Base-by-base conservation (phyloP, 2,113 vertebrate species). In the Mellivora capensis region DNA sequence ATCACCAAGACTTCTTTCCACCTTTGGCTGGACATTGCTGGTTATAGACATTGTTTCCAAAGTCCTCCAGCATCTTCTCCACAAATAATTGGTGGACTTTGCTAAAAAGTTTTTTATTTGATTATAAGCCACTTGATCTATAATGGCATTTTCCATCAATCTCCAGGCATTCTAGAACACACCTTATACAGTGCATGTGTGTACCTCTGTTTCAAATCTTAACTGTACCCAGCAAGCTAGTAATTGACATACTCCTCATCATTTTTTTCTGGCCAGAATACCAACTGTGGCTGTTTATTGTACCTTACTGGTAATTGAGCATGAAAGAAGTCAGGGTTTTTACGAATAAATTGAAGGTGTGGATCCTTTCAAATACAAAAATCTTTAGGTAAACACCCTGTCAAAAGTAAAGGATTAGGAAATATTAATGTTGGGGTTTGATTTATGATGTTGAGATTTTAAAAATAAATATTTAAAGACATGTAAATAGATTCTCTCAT, bases 401-500 rank as follows among this genome's bases (percentile, higher is more conserved):
- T 81, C 84, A 90, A 71, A 90, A 87, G 31, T 54, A 77, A 87
- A 87, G 37, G 90, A 81, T 96, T 96, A 95, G 57, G 71, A 84
- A 88, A 96, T 87, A 81, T 87, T 71, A 96, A 90, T 2, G 7
- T 39, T 12, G 31, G 34, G 29, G 47, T 90, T 96, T 96, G 85
- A 42, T 59, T 87, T 87, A 93, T 62, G n/a, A 86, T 87, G 88
- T 49, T 87, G 37, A 31, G 21, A 96, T 92, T 93, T 96, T 42
- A 69, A 86, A 90, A 95, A 90, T 62, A 96, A 95, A 92, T 80
- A 90, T 84, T 90, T 90, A 57, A 37, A 82, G 54, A 54, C 13
- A 67, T 76, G 39, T 71, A 49, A 88, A 79, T 49, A 67, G 29
- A 87, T 49, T 91, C 11, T 77, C 86, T 91, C 44, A 25, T 15